Evolutionary conservation across 2,797 vertebrate species (phyloP), one percentile per base, ranked within the genome.

Genomic region (Hippoglossus hippoglossus): DNA sequence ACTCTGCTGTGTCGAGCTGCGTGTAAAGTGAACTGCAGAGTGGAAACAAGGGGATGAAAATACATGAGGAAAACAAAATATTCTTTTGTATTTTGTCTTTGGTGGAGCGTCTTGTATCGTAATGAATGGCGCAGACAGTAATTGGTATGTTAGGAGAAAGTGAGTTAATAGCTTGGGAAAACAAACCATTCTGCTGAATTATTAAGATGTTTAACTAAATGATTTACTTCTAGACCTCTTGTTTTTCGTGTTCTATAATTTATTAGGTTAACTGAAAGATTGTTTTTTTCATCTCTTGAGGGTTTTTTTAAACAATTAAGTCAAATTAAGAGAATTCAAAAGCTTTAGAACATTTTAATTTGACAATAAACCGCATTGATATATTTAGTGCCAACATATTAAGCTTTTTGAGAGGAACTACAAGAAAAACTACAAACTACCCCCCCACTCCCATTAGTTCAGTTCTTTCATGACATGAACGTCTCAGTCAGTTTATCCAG

Each of bases 141-240:
- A 82, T 80, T 68, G 60, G 46, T 79, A 22, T 47, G 62, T 36
- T 49, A 76, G 69, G 21, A 72, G 63, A 73, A 51, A 47, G 57
- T 58, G 39, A 68, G 56, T 54, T 68, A 70, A 74, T 73, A 34
- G 46, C 49, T 60, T 6, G 1, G n/a, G 47, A 75, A 79, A 86
- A 83, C 70, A 78, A 77, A 73, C 34, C 52, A 49, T 63, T 75
- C 11, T 57, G 44, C 62, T 77, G 26, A 84, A 73, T 67, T 82
- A 82, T 82, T 58, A 55, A 82, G 15, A 47, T 57, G 63, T 75
- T 80, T 46, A 73, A 82, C 22, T 62, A 22, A 69, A 70, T 74
- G 4, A 75, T 75, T 78, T 71, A 57, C 47, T 75, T 83, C 67
- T 54, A 39, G 49, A 71, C 28, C 36, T n/a, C 28, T 21, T 49